Conservation (phyloP, 2,888 invertebrate species). For the Metalampra italica region DNA sequence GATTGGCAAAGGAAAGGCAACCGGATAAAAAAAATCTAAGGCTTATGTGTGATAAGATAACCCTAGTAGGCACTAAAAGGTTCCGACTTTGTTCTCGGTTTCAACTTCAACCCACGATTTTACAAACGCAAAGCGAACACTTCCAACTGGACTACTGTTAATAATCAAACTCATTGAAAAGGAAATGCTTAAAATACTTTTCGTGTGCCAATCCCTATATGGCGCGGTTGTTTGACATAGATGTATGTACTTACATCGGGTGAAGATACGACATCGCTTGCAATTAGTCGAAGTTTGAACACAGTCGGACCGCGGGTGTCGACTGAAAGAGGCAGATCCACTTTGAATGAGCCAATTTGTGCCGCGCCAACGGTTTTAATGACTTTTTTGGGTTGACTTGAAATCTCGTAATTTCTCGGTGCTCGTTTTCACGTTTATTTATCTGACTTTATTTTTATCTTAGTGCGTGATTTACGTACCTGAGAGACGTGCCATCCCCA, state of each 20-base stretch:
- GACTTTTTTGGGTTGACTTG: constrained; percentile 36
- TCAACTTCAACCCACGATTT: background rate
- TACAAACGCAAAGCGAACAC: too few species aligned
- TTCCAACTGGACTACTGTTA: constrained; percentile 9
- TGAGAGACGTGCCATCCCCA: too few species aligned
- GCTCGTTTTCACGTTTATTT: constrained; percentile 27
- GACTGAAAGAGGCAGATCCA: constrained; percentile 8
- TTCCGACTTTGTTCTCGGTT: too few species aligned
- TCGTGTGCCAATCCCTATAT: constrained; percentile 1
- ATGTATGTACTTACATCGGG: constrained; percentile 3
- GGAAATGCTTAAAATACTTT: constrained; percentile 4
- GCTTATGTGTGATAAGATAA: too few species aligned
- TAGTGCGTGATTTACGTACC: background rate
- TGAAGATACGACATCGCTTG: constrained; percentile 1
- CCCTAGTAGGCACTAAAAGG: too few species aligned
- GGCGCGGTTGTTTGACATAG: constrained; percentile 1
- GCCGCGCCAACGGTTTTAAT: constrained; percentile 37
- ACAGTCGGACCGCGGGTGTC: background rate
- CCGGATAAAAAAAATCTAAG: too few species aligned
- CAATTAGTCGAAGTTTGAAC: constrained; percentile 5
- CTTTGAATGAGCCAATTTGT: constrained; percentile 41
- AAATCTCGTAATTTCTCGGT: constrained; percentile 34
- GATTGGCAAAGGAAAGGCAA: too few species aligned
- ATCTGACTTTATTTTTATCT: constrained; percentile 11
- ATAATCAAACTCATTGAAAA: too few species aligned